Evolutionary conservation across 1,140 invertebrate genomes (phyloP).

Genomic region (Heliconius nattereri): DNA sequence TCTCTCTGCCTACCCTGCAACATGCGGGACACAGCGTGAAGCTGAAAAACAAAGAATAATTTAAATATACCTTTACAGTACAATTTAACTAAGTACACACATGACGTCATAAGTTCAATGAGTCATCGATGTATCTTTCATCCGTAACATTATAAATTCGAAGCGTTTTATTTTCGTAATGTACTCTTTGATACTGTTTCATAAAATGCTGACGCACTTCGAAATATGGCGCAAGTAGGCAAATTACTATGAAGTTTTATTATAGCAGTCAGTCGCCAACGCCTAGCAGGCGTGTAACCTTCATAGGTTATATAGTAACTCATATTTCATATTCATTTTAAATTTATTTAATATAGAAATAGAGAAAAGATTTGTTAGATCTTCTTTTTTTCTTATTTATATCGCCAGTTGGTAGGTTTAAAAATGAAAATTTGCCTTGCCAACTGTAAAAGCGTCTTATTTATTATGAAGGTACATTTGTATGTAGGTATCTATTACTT

Average conservation of each 20-base stretch:
- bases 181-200: slow-evolving; percentile 53
- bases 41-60: neutral
- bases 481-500: too few species aligned
- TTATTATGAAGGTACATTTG: too few species aligned
- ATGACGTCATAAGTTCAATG: slow-evolving; percentile 24
- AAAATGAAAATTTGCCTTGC: slow-evolving; percentile 8
- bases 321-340: slow-evolving; percentile 40
- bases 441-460: neutral
- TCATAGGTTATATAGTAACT: slow-evolving; percentile 44
- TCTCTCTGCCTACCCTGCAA: too few species aligned
- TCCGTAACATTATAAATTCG: slow-evolving; percentile 55
- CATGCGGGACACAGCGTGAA: neutral
- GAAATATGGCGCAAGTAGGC: slow-evolving; percentile 53
- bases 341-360: slow-evolving; percentile 34
- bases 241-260: slow-evolving; percentile 63
- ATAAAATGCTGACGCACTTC: slow-evolving; percentile 63
- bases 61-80: neutral
- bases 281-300: slow-evolving; percentile 46
- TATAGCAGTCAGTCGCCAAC: slow-evolving; percentile 47
- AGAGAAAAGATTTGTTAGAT: slow-evolving; percentile 19
- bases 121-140: slow-evolving; percentile 52
- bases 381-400: slow-evolving; percentile 30
- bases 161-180: slow-evolving; percentile 60
- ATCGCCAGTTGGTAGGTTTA: slow-evolving; percentile 19
- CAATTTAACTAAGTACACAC: neutral